phyloP scores from a whole-genome alignment of 2,888 invertebrate species.

The Lordiphosa andalusiaca region DNA sequence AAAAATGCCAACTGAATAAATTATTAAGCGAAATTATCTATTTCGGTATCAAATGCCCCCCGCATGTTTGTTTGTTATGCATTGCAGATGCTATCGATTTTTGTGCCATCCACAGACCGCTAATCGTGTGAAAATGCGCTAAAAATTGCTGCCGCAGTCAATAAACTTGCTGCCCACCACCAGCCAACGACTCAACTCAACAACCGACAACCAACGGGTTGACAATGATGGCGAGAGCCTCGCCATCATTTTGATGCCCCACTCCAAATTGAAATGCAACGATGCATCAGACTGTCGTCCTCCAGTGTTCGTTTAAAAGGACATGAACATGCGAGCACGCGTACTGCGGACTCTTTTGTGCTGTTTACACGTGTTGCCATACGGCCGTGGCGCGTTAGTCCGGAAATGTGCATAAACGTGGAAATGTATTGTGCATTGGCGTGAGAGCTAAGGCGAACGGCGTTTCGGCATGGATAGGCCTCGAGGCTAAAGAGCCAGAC shows the following conservation, averaged over 20 bases:
- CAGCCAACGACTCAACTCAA: slow-evolving; percentile 2
- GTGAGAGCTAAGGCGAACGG: slow-evolving; percentile 16
- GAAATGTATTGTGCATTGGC: slow-evolving; percentile 58
- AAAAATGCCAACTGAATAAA: slow-evolving; percentile 13
- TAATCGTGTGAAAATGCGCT: slow-evolving; percentile 42
- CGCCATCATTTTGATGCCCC: slow-evolving; percentile 41
- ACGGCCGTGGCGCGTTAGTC: slow-evolving; percentile 21
- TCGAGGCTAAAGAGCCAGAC: slow-evolving; percentile 47
- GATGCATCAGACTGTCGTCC: slow-evolving; percentile 38
- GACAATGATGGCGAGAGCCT: slow-evolving; percentile 22
- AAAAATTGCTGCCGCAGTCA: slow-evolving; percentile 26
- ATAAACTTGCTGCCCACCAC: slow-evolving; percentile 22
- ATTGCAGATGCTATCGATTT: slow-evolving; percentile 37
- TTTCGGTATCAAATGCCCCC: slow-evolving; percentile 1
- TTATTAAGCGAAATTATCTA: neutral
- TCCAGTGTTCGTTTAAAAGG: slow-evolving; percentile 19
- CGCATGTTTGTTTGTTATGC: slow-evolving; percentile 3
- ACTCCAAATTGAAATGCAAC: slow-evolving; percentile 51
- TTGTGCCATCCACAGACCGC: slow-evolving; percentile 23
- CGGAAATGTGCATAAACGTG: slow-evolving; percentile 47
- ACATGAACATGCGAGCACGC: slow-evolving; percentile 3
- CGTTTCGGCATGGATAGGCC: slow-evolving; percentile 22
- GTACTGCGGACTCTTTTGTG: slow-evolving; percentile 22
- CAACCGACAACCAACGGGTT: slow-evolving; percentile 18
- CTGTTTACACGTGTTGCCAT: slow-evolving; percentile 55